phyloP scores from a whole-genome alignment of 2,888 invertebrate genomes.

The Cerastoderma edule region DNA sequence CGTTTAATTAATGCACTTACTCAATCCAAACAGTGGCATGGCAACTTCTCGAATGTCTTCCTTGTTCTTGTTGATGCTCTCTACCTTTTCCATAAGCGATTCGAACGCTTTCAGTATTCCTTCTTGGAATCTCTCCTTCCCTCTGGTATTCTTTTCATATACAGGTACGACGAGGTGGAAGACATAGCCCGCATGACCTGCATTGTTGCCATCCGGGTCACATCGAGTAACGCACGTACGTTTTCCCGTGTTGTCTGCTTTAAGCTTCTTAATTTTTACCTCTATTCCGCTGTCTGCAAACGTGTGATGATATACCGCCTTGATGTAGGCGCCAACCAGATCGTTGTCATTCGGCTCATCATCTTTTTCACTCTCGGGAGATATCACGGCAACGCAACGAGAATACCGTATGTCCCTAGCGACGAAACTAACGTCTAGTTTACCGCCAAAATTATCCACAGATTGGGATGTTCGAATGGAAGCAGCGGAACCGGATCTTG shows the following conservation, averaged over 20 bases:
- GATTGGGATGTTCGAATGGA: too few relatives aligned
- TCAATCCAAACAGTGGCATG: constrained; percentile 6
- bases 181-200: not conserved
- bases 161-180: not conserved
- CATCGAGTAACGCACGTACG: not conserved
- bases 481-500: too few relatives aligned
- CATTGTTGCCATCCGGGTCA: not conserved
- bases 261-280: not conserved
- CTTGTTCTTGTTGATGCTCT: not conserved
- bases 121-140: not conserved
- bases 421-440: not conserved
- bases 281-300: not conserved
- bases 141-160: not conserved
- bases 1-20: constrained; percentile 1
- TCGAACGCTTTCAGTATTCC: not conserved
- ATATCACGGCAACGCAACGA: not conserved
- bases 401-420: not conserved
- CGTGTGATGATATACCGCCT: not conserved
- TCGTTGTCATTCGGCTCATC: not conserved
- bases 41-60: not conserved
- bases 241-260: not conserved
- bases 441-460: not conserved
- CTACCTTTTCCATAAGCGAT: not conserved
- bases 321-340: not conserved
- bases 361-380: not conserved